Conservation (phyloP, 2,888 invertebrate genomes). For the Unio delphinus region DNA sequence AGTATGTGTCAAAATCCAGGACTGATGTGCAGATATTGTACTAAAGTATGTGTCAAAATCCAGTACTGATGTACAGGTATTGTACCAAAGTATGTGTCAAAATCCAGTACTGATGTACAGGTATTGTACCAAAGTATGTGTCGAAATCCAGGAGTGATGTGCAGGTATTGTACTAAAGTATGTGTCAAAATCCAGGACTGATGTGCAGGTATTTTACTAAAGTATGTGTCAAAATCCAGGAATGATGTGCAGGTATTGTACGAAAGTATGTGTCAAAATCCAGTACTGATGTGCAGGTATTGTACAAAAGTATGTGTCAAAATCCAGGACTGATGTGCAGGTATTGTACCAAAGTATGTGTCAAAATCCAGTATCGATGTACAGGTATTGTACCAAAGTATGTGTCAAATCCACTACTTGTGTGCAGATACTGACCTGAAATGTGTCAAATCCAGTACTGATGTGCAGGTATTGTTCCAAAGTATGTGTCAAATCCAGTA, state of each 20-base stretch:
- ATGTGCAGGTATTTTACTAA: conserved; percentile 55
- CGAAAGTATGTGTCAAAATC: too few relatives aligned
- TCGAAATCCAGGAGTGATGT: conserved; percentile 73
- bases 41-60: too few relatives aligned
- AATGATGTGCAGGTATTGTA: conserved; percentile 67
- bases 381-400: conserved; percentile 67
- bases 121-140: conserved; percentile 70
- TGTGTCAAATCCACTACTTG: conserved; percentile 72
- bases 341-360: conserved; percentile 33
- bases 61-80: too few relatives aligned
- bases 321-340: conserved; percentile 72
- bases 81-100: conserved; percentile 73
- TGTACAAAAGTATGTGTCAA: conserved; percentile 72
- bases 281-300: too few relatives aligned
- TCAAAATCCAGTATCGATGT: too few relatives aligned
- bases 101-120: too few relatives aligned
- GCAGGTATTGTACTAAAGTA: conserved; percentile 56
- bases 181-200: too few relatives aligned
- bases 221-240: conserved; percentile 74
- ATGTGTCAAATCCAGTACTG: too few relatives aligned
- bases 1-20: conserved; percentile 73
- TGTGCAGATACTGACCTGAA: conserved; percentile 64
- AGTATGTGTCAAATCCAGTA: conserved; percentile 73
- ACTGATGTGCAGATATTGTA: conserved; percentile 67
- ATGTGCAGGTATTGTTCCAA: conserved; percentile 56